phyloP scores from a whole-genome alignment of 1,140 invertebrate genomes.

The Theocolax elegans region DNA sequence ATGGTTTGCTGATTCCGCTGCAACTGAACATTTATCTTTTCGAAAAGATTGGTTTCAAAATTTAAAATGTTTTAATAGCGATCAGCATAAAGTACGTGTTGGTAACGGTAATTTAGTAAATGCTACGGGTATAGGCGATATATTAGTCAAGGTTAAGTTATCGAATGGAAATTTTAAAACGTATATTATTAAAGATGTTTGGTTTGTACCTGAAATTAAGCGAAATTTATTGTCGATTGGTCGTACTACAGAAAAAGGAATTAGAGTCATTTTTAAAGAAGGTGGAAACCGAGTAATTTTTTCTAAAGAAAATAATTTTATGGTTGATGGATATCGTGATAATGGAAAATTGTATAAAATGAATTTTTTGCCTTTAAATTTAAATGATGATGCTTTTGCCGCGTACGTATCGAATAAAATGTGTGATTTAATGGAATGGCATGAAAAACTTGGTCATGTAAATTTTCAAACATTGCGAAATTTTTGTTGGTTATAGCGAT shows the following conservation, averaged over 20 bases:
- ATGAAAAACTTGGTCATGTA: constrained; percentile 42
- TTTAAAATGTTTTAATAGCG: neutral
- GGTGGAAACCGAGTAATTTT: neutral
- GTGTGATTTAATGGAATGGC: constrained; percentile 39
- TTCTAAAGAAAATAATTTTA: neutral
- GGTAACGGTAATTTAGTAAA: neutral
- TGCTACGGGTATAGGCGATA: neutral
- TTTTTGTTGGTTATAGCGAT: constrained; percentile 34
- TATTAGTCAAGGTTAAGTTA: neutral
- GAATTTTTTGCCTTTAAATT: neutral
- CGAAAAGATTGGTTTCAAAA: constrained; percentile 5
- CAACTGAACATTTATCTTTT: constrained; percentile 1
- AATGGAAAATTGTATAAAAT: constrained; percentile 3
- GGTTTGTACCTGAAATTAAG: constrained; percentile 1
- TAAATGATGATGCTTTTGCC: neutral
- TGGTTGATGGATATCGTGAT: neutral
- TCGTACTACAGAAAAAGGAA: constrained; percentile 17
- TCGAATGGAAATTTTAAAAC: neutral
- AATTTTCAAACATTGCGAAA: constrained; percentile 38
- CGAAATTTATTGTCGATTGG: constrained; percentile 5
- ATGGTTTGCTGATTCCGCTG: constrained; percentile 9
- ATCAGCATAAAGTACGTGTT: neutral
- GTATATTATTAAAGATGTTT: neutral
- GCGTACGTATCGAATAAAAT: neutral
- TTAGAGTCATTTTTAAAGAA: constrained; percentile 33